phyloP scores from a whole-genome alignment of 2,888 invertebrate genomes.

The Onthophagus sagittarius region DNA sequence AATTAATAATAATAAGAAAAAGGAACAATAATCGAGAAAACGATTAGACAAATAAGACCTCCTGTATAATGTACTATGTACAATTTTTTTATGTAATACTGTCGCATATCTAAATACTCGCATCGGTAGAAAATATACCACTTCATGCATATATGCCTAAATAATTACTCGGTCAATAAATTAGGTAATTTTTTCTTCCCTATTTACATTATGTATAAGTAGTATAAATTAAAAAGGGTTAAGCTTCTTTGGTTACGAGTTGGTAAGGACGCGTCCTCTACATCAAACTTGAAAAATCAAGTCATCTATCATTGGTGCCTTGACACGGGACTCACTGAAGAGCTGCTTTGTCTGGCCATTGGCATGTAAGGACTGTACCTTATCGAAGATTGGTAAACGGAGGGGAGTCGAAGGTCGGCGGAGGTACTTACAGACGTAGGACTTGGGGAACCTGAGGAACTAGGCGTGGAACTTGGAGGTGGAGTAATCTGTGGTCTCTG shows the following conservation, averaged over 20 bases:
- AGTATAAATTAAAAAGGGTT: background rate
- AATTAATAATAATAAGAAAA: background rate
- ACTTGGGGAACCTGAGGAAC: slow-evolving; percentile 61
- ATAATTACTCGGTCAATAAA: background rate
- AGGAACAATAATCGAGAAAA: background rate
- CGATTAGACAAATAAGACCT: background rate
- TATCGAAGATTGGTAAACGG: slow-evolving; percentile 47
- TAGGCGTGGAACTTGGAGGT: slow-evolving; percentile 51
- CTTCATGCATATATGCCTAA: background rate
- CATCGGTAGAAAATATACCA: background rate
- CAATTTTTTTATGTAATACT: background rate
- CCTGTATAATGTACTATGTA: background rate
- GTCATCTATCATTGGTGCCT: slow-evolving; percentile 23
- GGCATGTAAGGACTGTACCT: slow-evolving; percentile 50
- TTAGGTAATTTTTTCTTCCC: background rate
- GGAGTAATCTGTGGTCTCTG: slow-evolving; percentile 48
- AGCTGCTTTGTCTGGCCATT: slow-evolving; percentile 31
- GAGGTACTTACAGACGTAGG: slow-evolving; percentile 45
- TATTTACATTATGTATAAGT: background rate
- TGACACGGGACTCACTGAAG: slow-evolving; percentile 33
- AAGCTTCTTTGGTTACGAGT: background rate
- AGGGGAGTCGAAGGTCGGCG: slow-evolving; percentile 47
- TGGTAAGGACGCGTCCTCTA: background rate
- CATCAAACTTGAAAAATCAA: background rate
- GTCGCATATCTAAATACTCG: background rate